Evolutionary conservation across 2,797 vertebrate genomes (phyloP).

Genomic region (Denticeps clupeoides): DNA sequence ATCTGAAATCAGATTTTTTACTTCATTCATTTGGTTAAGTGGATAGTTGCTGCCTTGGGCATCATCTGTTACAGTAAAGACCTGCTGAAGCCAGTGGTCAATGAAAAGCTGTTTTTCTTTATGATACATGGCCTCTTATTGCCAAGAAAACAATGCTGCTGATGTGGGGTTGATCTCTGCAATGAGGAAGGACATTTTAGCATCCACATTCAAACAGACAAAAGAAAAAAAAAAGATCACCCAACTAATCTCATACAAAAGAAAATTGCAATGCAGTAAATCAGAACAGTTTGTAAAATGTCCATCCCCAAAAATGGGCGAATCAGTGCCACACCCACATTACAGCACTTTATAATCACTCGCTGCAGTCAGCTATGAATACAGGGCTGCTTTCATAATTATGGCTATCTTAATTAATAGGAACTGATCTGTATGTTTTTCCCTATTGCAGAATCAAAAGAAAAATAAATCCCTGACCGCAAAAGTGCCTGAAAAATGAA

Average conservation of each 20-base stretch:
- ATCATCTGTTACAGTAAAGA: too few species aligned
- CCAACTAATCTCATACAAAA: too few species aligned
- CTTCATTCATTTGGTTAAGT: conserved; percentile 62
- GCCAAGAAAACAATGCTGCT: too few species aligned
- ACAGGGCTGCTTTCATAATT: conserved; percentile 17
- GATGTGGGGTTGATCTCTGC: too few species aligned
- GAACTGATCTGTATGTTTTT: conserved; percentile 19
- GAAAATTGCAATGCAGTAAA: conserved; percentile 9
- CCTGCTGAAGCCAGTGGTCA: too few species aligned
- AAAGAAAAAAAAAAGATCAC: conserved; percentile 18
- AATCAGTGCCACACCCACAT: conserved; percentile 4
- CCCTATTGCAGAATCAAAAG: conserved; percentile 17
- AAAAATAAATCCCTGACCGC: conserved; percentile 25
- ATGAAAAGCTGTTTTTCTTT: too few species aligned
- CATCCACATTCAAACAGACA: conserved; percentile 13
- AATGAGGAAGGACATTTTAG: too few species aligned
- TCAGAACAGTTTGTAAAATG: conserved; percentile 4
- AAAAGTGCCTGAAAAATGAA: conserved; percentile 23
- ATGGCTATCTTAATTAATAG: conserved; percentile 24
- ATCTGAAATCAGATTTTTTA: conserved; percentile 20
- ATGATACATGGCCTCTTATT: too few species aligned
- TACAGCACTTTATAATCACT: conserved; percentile 23
- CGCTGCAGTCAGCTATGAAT: conserved; percentile 21
- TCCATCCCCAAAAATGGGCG: too few species aligned
- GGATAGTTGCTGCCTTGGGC: conserved; percentile 26